Conservation (phyloP, 2,797 vertebrate genomes). For the Helostoma temminkii region DNA sequence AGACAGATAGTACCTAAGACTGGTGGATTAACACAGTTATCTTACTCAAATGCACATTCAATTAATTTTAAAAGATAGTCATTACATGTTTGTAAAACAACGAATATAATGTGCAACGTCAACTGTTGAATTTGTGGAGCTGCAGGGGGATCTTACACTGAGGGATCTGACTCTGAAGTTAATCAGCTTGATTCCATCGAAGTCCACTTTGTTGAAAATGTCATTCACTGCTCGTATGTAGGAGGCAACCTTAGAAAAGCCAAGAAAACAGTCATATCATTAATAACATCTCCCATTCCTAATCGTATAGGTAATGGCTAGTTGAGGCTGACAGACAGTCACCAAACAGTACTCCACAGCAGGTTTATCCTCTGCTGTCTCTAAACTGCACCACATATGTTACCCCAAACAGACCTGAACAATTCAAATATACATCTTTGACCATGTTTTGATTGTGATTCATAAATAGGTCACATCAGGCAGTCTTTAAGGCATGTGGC, state of each 20-base stretch:
- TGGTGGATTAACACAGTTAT: not conserved
- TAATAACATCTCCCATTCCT: not conserved
- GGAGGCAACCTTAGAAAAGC: constrained; percentile 76
- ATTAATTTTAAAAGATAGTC: not conserved
- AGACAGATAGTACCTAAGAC: not conserved
- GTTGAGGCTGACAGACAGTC: not conserved
- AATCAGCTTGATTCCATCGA: constrained; percentile 83
- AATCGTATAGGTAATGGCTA: too few species aligned
- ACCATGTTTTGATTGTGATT: constrained; percentile 5
- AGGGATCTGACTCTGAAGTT: constrained; percentile 89
- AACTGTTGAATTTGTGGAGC: constrained; percentile 4
- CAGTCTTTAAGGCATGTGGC: constrained; percentile 28
- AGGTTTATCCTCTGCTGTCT: not conserved
- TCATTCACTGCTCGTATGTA: constrained; percentile 86
- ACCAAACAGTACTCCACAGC: too few species aligned
- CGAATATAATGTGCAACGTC: not conserved
- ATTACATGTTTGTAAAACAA: not conserved
- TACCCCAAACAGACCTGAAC: not conserved
- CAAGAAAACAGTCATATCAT: constrained; percentile 1
- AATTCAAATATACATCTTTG: not conserved
- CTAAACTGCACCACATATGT: not conserved
- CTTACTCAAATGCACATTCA: not conserved
- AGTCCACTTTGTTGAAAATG: constrained; percentile 83
- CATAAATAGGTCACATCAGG: not conserved
- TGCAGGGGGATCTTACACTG: constrained; percentile 72